Base-by-base conservation (phyloP, 2,888 invertebrate genomes). In the Chironomus riparius region DNA sequence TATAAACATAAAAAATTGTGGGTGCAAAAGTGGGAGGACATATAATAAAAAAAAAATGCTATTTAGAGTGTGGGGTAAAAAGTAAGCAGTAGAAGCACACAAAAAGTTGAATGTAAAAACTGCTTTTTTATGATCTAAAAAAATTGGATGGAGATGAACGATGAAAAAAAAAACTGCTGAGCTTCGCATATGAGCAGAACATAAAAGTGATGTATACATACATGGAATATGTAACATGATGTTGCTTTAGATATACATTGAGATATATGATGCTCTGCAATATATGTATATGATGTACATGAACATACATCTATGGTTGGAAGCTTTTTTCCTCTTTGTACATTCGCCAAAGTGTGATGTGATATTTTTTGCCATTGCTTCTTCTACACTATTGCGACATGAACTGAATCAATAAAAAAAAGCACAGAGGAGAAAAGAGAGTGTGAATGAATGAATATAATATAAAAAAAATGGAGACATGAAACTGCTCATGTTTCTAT, bases 371-470 rank as follows among this genome's bases (percentile, higher is more conserved):
- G 65, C 65, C 65, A 13, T 6, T 13, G 38, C 47, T 69, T 47
- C 47, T 38, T 47, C n/a, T 47, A 21, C 22, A 38, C 38, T 15
- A 18, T 28, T 47, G 38, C 47, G 73, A 73, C 73, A 73, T 73
- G 73, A 73, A 47, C 47, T 65, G 73, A 73, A 73, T 73, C 73
- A 65, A 73, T 73, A 73, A 73, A 73, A 71, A n/a, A n/a, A 72
- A 72, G 47, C 13, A 56, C 15, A 56, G 56, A 56, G 56, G 15
- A 15, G 56, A 56, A 22, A 22, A 65, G 65, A 18, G 65, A 65
- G 65, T 24, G 65, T 56, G 56, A 18, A 56, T 56, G 56, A 56
- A 56, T 68, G 68, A 68, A 68, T 68, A 68, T 28, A 68, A 68
- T 15, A 38, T 21, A 70, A 70, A 70, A n/a, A n/a, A 47, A 70